These are phyloP conservation scores for Drosophila sproati DNA, from an alignment of 1,140 invertebrate species.

Conservation along the genomic window DNA sequence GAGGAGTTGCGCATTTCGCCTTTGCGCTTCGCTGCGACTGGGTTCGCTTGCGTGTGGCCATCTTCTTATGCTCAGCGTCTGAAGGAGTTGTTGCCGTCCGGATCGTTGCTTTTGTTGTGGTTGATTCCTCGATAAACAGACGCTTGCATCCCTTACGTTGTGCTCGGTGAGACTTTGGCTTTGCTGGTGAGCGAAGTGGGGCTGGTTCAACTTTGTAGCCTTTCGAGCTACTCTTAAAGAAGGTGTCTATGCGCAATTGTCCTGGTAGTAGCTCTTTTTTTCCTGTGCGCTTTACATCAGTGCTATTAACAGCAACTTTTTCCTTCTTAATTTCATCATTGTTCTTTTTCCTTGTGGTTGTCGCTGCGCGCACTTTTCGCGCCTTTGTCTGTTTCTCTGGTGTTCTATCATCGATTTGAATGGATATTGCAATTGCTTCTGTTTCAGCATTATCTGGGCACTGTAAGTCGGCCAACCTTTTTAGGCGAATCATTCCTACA, in stretches of 20 bases:
- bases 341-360: constrained; percentile 52
- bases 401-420: constrained; percentile 16
- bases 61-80: background rate
- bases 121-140: constrained; percentile 52
- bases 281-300: constrained; percentile 39
- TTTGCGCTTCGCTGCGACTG: constrained; percentile 46
- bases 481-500: constrained; percentile 59
- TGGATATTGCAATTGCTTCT: background rate
- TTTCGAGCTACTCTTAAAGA: constrained; percentile 68
- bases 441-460: background rate
- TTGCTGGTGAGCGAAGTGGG: background rate
- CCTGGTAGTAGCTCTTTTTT: constrained; percentile 61
- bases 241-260: constrained; percentile 68
- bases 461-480: constrained; percentile 43
- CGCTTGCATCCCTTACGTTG: constrained; percentile 59
- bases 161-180: constrained; percentile 7
- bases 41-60: constrained; percentile 23
- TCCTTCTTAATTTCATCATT: background rate
- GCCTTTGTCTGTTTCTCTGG: constrained; percentile 54
- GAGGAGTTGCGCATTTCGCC: constrained; percentile 34
- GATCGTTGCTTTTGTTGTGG: constrained; percentile 1
- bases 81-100: background rate
- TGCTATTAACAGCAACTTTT: constrained; percentile 18
- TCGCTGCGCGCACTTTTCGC: constrained; percentile 48
- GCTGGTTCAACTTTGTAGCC: constrained; percentile 50